Conservation (phyloP, 1,140 invertebrate species). For the Notospermus geniculatus region DNA sequence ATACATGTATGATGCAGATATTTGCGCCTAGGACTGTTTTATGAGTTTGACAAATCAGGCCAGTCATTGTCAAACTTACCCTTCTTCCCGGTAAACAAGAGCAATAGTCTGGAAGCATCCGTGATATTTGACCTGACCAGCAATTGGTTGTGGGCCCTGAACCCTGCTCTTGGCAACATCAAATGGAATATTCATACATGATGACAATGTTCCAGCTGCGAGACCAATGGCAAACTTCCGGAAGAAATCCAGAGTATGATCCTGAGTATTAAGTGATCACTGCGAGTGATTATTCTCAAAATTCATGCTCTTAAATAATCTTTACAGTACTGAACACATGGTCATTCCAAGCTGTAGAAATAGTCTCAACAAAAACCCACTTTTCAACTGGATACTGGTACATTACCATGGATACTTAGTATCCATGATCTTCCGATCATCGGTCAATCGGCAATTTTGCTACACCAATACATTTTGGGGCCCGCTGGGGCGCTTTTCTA, state of each 20-base stretch:
- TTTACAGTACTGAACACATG: too few species aligned
- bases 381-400: too few species aligned
- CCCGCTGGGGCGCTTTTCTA: too few species aligned
- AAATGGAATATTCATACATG: constrained; percentile 88
- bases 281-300: too few species aligned
- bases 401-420: too few species aligned
- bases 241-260: constrained; percentile 66
- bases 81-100: constrained; percentile 82
- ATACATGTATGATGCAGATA: neutral
- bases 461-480: too few species aligned
- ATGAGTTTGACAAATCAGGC: neutral
- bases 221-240: constrained; percentile 79
- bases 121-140: constrained; percentile 72
- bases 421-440: too few species aligned
- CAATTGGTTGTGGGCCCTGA: constrained; percentile 78
- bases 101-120: constrained; percentile 72
- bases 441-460: too few species aligned
- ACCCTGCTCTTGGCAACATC: constrained; percentile 94
- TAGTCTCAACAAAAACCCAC: too few species aligned
- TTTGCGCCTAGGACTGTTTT: neutral
- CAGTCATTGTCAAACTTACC: constrained; percentile 67
- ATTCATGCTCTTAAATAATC: too few species aligned
- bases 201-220: constrained; percentile 77
- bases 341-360: too few species aligned
- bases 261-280: constrained; percentile 62